phyloP scores from a whole-genome alignment of 2,888 invertebrate species.

The Andrena minutula region DNA sequence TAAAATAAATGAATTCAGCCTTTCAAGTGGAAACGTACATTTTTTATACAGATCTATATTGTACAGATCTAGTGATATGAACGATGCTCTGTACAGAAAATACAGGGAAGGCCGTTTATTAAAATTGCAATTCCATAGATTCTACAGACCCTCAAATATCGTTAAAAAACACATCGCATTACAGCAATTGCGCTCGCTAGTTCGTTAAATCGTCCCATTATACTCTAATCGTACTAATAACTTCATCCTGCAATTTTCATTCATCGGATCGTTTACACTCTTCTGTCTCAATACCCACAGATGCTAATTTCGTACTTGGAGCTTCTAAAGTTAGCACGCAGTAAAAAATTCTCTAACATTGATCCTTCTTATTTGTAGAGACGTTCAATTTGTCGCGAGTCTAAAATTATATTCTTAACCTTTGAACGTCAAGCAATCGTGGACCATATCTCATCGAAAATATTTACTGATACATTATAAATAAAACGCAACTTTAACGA shows the following conservation, averaged over 20 bases:
- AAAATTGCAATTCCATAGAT: not conserved
- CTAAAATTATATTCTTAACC: not conserved
- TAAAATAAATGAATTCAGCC: not conserved
- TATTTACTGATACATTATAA: too few relatives aligned
- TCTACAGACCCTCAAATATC: not conserved
- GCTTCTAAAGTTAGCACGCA: not conserved
- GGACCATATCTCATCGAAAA: too few relatives aligned
- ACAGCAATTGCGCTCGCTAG: conserved; percentile 19
- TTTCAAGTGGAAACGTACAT: not conserved
- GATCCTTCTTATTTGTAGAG: not conserved
- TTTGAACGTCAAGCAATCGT: not conserved
- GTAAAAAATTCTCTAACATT: not conserved
- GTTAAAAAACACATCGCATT: conserved; percentile 16
- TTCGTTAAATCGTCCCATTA: conserved; percentile 43
- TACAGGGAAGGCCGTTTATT: not conserved
- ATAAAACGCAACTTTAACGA: too few relatives aligned
- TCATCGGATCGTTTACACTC: conserved; percentile 37
- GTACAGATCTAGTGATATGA: too few relatives aligned
- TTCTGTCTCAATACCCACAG: conserved; percentile 22
- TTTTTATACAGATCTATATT: too few relatives aligned
- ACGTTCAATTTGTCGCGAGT: not conserved
- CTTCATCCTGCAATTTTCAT: conserved; percentile 53
- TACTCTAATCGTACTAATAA: conserved; percentile 41
- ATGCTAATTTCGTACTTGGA: conserved; percentile 16
- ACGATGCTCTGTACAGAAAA: too few relatives aligned